These are phyloP conservation scores for Microcebus jonahi DNA, from an alignment of 2,113 vertebrate genomes.

Conservation along the genomic window DNA sequence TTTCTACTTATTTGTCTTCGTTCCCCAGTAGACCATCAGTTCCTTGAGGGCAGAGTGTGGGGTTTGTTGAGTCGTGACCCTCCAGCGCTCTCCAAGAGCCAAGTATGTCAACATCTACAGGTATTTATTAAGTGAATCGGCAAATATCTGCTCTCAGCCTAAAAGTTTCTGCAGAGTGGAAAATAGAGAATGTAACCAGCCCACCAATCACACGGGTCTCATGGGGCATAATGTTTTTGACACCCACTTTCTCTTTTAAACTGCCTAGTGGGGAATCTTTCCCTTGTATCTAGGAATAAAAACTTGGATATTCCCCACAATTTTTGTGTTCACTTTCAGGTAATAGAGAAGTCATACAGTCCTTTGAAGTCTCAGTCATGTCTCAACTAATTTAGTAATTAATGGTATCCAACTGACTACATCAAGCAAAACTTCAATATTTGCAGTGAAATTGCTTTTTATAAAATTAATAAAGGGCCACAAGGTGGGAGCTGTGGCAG, in stretches of 20 bases:
- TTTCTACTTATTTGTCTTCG: neutral
- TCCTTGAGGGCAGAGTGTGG: neutral
- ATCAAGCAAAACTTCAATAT: neutral
- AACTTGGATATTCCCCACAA: neutral
- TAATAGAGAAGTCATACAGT: neutral
- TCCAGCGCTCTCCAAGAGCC: neutral
- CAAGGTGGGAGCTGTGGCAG: too few relatives aligned
- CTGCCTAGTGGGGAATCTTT: neutral
- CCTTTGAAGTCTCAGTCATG: neutral
- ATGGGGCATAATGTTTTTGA: neutral
- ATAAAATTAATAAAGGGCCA: too few relatives aligned
- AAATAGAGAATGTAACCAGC: neutral
- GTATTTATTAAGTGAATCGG: neutral
- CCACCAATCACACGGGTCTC: neutral
- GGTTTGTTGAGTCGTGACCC: neutral
- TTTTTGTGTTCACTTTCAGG: neutral
- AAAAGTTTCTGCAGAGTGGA: neutral
- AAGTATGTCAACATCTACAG: neutral
- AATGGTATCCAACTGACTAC: neutral
- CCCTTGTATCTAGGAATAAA: neutral
- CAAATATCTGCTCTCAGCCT: neutral
- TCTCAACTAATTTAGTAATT: constrained; percentile 1
- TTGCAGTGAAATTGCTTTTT: neutral
- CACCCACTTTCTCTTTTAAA: constrained; percentile 23
- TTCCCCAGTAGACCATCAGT: neutral